Base-by-base conservation (phyloP, 2,888 invertebrate genomes). In the Dynastes grantii region DNA sequence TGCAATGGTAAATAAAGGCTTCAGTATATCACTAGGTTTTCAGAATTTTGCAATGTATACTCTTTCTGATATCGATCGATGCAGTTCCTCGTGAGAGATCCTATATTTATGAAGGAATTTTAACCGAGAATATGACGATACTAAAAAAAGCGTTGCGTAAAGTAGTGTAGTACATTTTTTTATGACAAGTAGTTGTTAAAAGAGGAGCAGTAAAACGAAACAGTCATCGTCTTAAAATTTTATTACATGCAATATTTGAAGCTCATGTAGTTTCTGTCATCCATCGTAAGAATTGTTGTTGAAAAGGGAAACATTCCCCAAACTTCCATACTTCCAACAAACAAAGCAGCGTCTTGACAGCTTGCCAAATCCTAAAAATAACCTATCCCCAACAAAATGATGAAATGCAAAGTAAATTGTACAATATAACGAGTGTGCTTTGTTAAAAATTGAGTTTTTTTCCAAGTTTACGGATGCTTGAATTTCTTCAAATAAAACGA, bases 281-380 rank as follows among this genome's bases (percentile, higher is more conserved):
- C 2, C 22, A 22, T 22, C 22, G 13, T 58, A 22, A 53, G 16
- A 58, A 45, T 8, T 45, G 45, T 11, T 45, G 45, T 45, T 11
- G 45, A 45, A 45, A 11, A 11, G 11, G 45, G 8, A 45, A 45
- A 45, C 3, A 22, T 22, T 58, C 6, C 9, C 16, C 5, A 58
- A 58, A 58, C 9, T 58, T 58, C 22, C 55, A 16, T 58, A 58
- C 22, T n/a, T 6, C 9, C 55, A 6, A 8, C 2, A 58, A 22
- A 58, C 55, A 58, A 58, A 22, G 2, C 55, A 58, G 6, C 3
- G 22, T 58, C 6, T 58, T 58, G 55, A 58, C 22, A 58, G 55
- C 27, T 58, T 58, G 55, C 55, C 55, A 58, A 22, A 22, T n/a
- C 5, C 16, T 58, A 58, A 58, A 58, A 58, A 22, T 58, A 22